phyloP scores from a whole-genome alignment of 2,888 invertebrate species.

The Drosophila borealis region DNA sequence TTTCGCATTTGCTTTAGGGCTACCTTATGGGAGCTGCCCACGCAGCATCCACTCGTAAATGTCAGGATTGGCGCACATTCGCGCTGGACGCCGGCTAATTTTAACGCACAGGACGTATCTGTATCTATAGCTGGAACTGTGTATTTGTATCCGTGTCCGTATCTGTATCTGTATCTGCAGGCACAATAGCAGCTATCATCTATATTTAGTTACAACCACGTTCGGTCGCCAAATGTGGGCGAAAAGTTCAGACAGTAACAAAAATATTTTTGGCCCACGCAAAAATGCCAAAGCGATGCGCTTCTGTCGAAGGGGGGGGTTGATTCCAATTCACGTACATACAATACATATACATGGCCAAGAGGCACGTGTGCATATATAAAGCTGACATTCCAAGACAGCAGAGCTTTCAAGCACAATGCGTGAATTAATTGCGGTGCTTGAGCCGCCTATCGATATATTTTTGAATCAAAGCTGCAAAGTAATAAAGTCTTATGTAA shows the following conservation, averaged over 20 bases:
- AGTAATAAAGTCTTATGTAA: background rate
- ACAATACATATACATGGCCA: background rate
- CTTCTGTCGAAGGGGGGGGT: slow-evolving; percentile 3
- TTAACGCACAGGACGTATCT: slow-evolving; percentile 27
- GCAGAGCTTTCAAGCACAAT: slow-evolving; percentile 20
- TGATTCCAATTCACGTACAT: background rate
- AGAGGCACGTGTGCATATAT: background rate
- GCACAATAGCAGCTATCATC: slow-evolving; percentile 23
- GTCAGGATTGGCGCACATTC: slow-evolving; percentile 7
- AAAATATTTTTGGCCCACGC: slow-evolving; percentile 46
- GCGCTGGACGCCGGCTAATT: slow-evolving; percentile 33
- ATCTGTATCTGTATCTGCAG: slow-evolving; percentile 10
- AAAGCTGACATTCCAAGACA: background rate
- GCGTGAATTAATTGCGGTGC: background rate
- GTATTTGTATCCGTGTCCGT: slow-evolving; percentile 4
- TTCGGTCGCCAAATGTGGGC: slow-evolving; percentile 45
- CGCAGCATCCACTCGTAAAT: slow-evolving; percentile 26
- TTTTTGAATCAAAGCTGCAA: too few species aligned
- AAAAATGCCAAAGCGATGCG: slow-evolving; percentile 40
- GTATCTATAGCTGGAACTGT: slow-evolving; percentile 5
- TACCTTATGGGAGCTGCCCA: slow-evolving; percentile 20
- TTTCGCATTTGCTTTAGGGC: slow-evolving; percentile 7
- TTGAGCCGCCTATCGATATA: slow-evolving; percentile 16
- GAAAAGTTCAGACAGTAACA: slow-evolving; percentile 27
- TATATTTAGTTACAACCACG: slow-evolving; percentile 49